Evolutionary conservation across 2,888 invertebrate species (phyloP).

Genomic region (Orthonychiurus folsomi): DNA sequence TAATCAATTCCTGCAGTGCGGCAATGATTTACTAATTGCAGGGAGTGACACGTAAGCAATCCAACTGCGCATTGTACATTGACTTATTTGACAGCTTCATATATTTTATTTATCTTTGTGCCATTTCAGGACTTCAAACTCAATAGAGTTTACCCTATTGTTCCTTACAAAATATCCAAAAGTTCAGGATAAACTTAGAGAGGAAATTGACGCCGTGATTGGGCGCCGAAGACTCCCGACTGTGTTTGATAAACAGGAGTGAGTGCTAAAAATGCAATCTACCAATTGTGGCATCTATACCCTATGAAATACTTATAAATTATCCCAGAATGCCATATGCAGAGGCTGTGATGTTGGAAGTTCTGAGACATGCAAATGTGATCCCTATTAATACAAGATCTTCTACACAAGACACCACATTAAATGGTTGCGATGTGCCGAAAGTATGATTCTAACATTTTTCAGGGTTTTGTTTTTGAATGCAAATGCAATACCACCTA

Average conservation of each 20-base stretch:
- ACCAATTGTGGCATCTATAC: not conserved
- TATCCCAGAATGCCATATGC: conserved; percentile 33
- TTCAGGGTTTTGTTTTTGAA: no score
- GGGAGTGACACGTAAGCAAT: not conserved
- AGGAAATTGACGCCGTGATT: not conserved
- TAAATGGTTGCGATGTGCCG: conserved; percentile 28
- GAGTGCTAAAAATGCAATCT: not conserved
- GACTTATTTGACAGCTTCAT: not conserved
- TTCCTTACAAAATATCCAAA: not conserved
- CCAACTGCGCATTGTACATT: not conserved
- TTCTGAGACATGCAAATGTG: conserved; percentile 29
- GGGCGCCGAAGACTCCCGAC: not conserved
- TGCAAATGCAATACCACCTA: not conserved
- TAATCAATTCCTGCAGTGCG: not conserved
- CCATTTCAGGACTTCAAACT: not conserved
- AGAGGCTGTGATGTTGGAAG: conserved; percentile 33
- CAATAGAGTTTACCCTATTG: not conserved
- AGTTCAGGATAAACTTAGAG: not conserved
- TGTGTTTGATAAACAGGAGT: not conserved
- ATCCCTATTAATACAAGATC: conserved; percentile 31
- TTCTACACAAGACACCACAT: conserved; percentile 26
- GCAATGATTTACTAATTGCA: not conserved
- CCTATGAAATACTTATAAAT: not conserved
- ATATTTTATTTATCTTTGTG: not conserved
- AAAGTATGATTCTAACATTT: conserved; percentile 22